Percentiles rank a stretch among this genome's conserved stretches.
phyloP scores from a whole-genome alignment of 2,888 invertebrate species.

The Acanthosepion lycidas region DNA sequence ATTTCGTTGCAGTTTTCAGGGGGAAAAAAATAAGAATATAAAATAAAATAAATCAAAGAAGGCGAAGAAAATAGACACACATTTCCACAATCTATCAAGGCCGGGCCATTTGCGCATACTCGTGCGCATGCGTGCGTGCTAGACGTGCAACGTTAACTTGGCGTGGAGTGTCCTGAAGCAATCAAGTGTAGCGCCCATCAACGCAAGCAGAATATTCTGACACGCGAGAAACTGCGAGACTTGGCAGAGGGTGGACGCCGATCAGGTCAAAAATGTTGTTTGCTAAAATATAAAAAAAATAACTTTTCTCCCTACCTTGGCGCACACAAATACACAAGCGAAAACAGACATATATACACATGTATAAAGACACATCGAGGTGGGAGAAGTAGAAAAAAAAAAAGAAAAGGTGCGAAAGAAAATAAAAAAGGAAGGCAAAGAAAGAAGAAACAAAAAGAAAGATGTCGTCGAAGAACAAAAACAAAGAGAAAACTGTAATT shows the following conservation, averaged over 20 bases:
- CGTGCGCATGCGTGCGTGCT: constrained; percentile 33
- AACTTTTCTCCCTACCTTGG: neutral
- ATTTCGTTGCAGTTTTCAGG: neutral
- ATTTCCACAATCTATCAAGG: constrained; percentile 18
- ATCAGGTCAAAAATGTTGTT: neutral
- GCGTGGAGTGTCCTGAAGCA: constrained; percentile 9
- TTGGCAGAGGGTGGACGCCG: neutral
- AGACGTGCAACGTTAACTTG: neutral
- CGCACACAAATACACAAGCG: neutral
- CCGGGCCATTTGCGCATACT: neutral
- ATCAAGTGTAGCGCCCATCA: neutral
- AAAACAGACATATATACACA: too few relatives aligned
- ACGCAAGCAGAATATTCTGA: neutral
- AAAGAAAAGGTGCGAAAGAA: too few relatives aligned
- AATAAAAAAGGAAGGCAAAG: too few relatives aligned
- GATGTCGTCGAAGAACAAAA: too few relatives aligned
- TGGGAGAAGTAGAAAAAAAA: too few relatives aligned
- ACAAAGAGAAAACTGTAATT: too few relatives aligned
- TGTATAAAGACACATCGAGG: neutral
- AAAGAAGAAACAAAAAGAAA: too few relatives aligned
- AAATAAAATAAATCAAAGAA: neutral
- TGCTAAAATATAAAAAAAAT: neutral
- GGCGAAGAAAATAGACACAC: neutral
- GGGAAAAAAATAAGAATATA: too few relatives aligned
- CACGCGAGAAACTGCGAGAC: constrained; percentile 6